Evolutionary conservation across 2,888 invertebrate genomes (phyloP), one percentile per base, ranked within the genome.

Genomic region (Drosophila incognita): DNA sequence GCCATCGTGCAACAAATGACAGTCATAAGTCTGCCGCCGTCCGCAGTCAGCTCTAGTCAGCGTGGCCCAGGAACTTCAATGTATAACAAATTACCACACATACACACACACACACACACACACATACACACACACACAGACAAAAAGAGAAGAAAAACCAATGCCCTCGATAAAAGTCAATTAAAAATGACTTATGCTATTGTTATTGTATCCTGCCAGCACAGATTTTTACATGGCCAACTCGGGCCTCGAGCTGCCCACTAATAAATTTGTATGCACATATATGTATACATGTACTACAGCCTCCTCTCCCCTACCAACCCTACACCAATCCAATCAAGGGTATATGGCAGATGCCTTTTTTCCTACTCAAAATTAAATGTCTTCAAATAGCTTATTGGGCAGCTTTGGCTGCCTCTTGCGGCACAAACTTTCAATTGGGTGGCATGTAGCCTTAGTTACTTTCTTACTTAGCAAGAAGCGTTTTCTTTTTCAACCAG

Each of bases 171-270:
- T 85, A 77, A 85, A 82, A 87, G 85, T 79, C 84, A 89, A 85
- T 85, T 85, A 85, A 87, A 87, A 87, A 76, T 82, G 84, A 85
- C 82, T 82, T 84, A 84, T 89, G 87, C 67, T 63, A 69, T 83
- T 83, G 86, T 83, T 83, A 82, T 77, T 73, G 74, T 81, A 51
- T 49, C 21, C 40, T 21, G 69, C 58, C 53, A 69, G 53, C 40
- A 18, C 59, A 46, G 59, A 29, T 27, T 7, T 69, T 69, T 13
- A 59, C 52, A 69, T 69, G 52, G 69, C 53, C 52, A 48, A 21
- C 69, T 38, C 33, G 46, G 33, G 31, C 40, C 51, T 49, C 21
- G 38, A 13, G 24, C 49, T 52, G 33, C 4, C 38, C 52, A 52
- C 21, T 8, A 27, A 33, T 33, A 46, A 18, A 33, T 40, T 27